phyloP scores from a whole-genome alignment of 2,888 invertebrate species.

The Drosophila mimetica region DNA sequence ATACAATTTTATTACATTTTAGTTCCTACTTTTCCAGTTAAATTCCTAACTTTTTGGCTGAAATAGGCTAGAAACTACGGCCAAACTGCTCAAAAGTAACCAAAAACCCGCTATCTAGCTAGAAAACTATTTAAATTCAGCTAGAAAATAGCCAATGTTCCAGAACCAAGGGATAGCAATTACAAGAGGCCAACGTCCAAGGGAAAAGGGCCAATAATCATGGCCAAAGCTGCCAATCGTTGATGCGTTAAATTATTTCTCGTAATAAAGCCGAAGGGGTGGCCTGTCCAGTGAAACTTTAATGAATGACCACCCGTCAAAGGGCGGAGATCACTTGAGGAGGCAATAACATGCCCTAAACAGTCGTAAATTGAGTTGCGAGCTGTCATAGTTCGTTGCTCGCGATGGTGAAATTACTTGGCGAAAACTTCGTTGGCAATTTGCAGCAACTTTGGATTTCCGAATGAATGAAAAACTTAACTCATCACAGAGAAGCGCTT shows the following conservation, averaged over 20 bases:
- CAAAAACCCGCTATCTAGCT: no score
- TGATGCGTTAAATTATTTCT: conserved; percentile 68
- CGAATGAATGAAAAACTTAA: neutral
- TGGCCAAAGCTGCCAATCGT: conserved; percentile 46
- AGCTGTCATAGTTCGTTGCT: conserved; percentile 1
- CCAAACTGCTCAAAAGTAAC: no score
- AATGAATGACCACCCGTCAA: conserved; percentile 34
- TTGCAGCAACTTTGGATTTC: neutral
- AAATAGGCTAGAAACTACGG: no score
- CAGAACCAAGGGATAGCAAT: conserved; percentile 6
- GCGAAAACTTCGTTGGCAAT: neutral
- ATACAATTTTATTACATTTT: no score
- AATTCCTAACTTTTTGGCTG: no score
- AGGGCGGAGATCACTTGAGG: conserved; percentile 17
- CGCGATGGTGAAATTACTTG: neutral
- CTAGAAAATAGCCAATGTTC: neutral
- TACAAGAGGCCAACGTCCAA: conserved; percentile 8
- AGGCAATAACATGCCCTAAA: conserved; percentile 19
- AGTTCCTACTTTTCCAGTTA: no score
- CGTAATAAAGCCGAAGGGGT: conserved; percentile 18
- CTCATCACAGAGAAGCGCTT: neutral
- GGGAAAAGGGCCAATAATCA: conserved; percentile 50
- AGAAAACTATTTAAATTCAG: neutral
- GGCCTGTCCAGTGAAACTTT: conserved; percentile 21
- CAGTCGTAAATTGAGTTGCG: conserved; percentile 12